Base-by-base conservation (phyloP, 2,797 vertebrate species). In the Crenichthys baileyi region DNA sequence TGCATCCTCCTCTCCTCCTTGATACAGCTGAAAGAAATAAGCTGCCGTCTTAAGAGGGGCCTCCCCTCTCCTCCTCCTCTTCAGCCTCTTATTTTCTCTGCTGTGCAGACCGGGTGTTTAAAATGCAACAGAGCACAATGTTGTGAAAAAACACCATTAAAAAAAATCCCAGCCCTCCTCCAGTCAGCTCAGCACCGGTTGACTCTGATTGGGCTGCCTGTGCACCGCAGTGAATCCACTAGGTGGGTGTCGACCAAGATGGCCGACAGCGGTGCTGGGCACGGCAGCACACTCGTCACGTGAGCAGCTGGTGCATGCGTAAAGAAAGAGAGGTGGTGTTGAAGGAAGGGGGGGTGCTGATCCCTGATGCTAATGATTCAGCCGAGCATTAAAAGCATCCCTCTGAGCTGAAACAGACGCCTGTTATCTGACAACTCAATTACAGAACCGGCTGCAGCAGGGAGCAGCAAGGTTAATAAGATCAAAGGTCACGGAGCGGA, bases 231-330 rank as follows among this genome's bases (percentile, higher is more conserved):
- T 94, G 94, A 95, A 96, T 92, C 93, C 95, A 95, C 95, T 95
- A 95, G 96, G 96, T 96, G 98, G 97, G 97, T 98, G 97, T 96
- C 88, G 96, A 97, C 97, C 97, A 99, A 99, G 97, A 99, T 99
- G 98, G 98, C 98, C 95, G 97, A 96, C 95, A 94, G 96, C 95
- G 96, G 96, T 95, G 94, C 95, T 93, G 94, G 93, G 91, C 91
- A 95, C 94, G 94, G 94, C 95, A 95, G 91, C 83, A 86, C 94
- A 83, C 5, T 63, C 75, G 94, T 98, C 98, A 99, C 96, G 97
- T 99, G 98, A 98, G 93, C 96, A 95, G 96, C 97, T 89, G 96
- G 96, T 96, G 95, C 79, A 91, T 95, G 94, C 91, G 85, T 83
- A 85, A 93, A 94, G 95, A 87, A 65, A 78, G 72, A 55, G 50